Percentiles rank a stretch among this genome's conserved stretches.
Evolutionary conservation across 1,140 invertebrate genomes (phyloP).

Genomic region (Drosophila kanapiae): DNA sequence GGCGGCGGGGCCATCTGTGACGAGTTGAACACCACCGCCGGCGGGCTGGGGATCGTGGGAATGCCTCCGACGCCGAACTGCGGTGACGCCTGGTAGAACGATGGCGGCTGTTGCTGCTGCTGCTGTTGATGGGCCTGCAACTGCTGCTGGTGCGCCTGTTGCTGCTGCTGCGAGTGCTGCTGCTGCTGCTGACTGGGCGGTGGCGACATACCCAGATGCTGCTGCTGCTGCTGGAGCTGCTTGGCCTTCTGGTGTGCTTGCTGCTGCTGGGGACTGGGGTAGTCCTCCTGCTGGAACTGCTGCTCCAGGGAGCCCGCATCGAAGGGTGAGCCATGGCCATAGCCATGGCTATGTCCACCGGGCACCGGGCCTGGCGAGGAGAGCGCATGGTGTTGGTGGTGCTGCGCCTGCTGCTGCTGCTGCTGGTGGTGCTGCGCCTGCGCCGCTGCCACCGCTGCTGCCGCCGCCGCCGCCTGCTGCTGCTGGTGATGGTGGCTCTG

Average conservation of each 20-base stretch:
- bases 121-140: constrained; percentile 55
- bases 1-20: constrained; percentile 88
- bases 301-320: constrained; percentile 74
- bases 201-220: constrained; percentile 77
- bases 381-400: constrained; percentile 71
- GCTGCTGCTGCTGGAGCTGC: constrained; percentile 74
- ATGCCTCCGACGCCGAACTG: constrained; percentile 90
- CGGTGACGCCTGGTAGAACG: constrained; percentile 84
- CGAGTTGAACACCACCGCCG: constrained; percentile 91
- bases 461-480: constrained; percentile 87
- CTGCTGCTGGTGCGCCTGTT: constrained; percentile 54
- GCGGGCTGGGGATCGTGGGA: constrained; percentile 93
- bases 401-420: constrained; percentile 81
- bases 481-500: constrained; percentile 84
- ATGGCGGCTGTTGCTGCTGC: constrained; percentile 74
- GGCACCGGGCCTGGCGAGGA: constrained; percentile 74
- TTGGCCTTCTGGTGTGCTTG: constrained; percentile 70
- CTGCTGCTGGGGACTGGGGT: constrained; percentile 80
- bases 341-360: constrained; percentile 54
- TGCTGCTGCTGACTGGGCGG: constrained; percentile 83
- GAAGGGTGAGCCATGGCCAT: constrained; percentile 77
- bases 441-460: constrained; percentile 86
- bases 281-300: constrained; percentile 79
- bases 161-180: constrained; percentile 59
- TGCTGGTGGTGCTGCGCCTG: constrained; percentile 84